Evolutionary conservation across 2,888 invertebrate species (phyloP).

Genomic region (Hydraecia micacea): DNA sequence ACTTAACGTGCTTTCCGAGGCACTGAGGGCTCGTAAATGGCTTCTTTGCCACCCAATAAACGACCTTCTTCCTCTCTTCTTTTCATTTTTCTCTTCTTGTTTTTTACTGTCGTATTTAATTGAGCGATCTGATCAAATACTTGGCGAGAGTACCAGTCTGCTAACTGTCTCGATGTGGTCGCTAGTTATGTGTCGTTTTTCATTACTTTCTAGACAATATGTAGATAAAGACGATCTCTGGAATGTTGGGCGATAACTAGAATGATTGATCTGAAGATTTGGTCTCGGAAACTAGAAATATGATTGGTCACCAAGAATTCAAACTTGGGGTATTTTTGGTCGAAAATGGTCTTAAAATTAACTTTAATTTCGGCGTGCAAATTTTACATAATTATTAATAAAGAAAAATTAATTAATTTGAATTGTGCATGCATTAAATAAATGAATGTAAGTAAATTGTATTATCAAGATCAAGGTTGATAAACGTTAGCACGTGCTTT

Average conservation of each 20-base stretch:
- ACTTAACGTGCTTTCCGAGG: background rate
- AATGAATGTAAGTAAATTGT: too few species aligned
- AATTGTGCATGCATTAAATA: too few species aligned
- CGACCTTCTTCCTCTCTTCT: background rate
- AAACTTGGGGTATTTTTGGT: background rate
- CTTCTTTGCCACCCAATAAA: background rate
- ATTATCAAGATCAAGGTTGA: background rate
- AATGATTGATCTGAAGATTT: background rate
- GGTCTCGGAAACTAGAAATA: slow-evolving; percentile 12
- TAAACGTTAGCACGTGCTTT: background rate
- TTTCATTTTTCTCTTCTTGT: too few species aligned
- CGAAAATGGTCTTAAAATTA: background rate
- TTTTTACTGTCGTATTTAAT: background rate
- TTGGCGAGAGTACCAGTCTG: slow-evolving; percentile 29
- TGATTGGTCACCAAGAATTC: background rate
- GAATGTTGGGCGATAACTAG: background rate
- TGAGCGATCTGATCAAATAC: slow-evolving; percentile 42
- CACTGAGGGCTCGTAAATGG: background rate
- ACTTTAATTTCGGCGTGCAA: background rate
- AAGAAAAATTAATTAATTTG: too few species aligned
- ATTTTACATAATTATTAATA: too few species aligned
- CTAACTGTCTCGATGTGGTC: slow-evolving; percentile 33
- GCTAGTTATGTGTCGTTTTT: slow-evolving; percentile 26
- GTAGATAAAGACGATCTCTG: background rate
- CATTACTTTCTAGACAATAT: slow-evolving; percentile 31